A percentile compares a stretch with the other conserved stretches of the same genome.
Evolutionary conservation across 92 coral and sea anemone species (phyloP).

Genomic region (Phymanthus crucifer): DNA sequence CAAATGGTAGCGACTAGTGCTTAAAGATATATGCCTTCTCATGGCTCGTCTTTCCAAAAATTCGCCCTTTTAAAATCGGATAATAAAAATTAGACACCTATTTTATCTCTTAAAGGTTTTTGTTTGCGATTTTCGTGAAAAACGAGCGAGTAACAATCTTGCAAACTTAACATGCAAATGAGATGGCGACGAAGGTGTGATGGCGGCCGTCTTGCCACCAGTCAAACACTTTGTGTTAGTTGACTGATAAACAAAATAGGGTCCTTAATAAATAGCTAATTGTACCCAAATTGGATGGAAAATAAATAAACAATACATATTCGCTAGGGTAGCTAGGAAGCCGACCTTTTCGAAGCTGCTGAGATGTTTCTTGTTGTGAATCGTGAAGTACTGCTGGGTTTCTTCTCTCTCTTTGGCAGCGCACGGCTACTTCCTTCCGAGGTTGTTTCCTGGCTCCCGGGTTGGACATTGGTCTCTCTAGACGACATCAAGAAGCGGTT

Average conservation of each 20-base stretch:
- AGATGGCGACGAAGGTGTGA: constrained; percentile 33
- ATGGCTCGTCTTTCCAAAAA: background rate
- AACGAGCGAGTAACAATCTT: constrained; percentile 28
- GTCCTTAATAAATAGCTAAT: constrained; percentile 7
- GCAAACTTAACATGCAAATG: constrained; percentile 79
- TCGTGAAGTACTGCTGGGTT: constrained; percentile 27
- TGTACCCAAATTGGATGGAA: background rate
- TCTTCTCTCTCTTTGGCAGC: constrained; percentile 26
- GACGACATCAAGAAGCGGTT: constrained; percentile 18
- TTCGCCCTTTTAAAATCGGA: background rate
- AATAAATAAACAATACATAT: background rate
- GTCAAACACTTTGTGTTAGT: constrained; percentile 8
- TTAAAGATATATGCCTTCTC: background rate
- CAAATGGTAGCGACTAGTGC: constrained; percentile 15
- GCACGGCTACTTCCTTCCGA: constrained; percentile 32
- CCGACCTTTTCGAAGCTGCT: constrained; percentile 42
- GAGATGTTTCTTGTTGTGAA: constrained; percentile 32
- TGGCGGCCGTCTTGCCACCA: constrained; percentile 17
- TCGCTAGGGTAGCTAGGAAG: background rate
- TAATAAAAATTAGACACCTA: background rate
- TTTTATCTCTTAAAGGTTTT: background rate
- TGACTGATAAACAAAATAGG: constrained; percentile 12
- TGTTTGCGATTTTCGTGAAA: background rate
- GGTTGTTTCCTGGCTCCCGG: constrained; percentile 20
- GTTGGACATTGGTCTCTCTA: constrained; percentile 3